These are phyloP conservation scores for Caenorhabditis inopinata DNA, from an alignment of 1,140 invertebrate species.

Conservation along the genomic window DNA sequence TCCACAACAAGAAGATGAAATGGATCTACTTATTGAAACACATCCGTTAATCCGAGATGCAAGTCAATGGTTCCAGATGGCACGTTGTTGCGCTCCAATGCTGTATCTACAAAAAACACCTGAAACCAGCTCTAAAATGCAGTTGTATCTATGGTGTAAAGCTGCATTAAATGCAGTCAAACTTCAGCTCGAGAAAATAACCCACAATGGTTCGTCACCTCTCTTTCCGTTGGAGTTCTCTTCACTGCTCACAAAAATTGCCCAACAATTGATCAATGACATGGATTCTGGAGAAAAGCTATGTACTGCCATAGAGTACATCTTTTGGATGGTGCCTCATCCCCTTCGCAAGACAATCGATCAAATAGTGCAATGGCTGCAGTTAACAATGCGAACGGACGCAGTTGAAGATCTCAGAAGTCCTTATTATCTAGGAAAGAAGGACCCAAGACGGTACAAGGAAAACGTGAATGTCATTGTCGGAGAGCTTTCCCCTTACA, in stretches of 20 bases:
- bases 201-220: neutral
- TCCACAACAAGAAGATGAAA: neutral
- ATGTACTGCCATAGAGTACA: neutral
- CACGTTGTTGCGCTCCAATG: conserved; percentile 1
- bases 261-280: neutral
- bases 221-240: neutral
- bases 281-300: neutral
- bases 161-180: neutral
- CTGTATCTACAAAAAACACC: neutral
- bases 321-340: neutral
- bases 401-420: conserved; percentile 7
- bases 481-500: neutral
- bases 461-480: neutral
- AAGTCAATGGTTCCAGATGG: neutral
- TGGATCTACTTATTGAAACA: conserved; percentile 1
- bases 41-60: neutral
- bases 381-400: neutral
- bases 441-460: neutral
- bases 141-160: neutral
- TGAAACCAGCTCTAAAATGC: neutral
- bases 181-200: neutral
- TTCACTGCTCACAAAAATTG: neutral
- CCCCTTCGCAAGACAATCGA: neutral
- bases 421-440: neutral
- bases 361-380: neutral